Evolutionary conservation across 1,140 invertebrate genomes (phyloP).

Genomic region (Drosophila punjabiensis): DNA sequence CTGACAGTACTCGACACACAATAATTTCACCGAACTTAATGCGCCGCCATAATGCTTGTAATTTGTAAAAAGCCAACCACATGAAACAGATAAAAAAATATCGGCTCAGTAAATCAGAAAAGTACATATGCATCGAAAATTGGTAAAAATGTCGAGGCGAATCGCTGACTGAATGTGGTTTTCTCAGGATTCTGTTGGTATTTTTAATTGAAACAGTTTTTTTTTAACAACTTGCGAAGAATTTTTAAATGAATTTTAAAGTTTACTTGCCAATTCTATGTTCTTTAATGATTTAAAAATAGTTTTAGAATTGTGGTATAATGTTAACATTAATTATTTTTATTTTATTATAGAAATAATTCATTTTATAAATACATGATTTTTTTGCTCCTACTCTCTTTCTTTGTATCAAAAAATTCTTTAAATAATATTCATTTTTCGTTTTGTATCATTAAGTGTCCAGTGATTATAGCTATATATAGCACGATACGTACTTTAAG

Average conservation of each 20-base stretch:
- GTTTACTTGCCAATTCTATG: background rate
- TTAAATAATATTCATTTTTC: too few relatives aligned
- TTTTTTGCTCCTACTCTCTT: background rate
- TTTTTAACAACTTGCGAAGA: accelerated
- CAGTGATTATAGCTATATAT: background rate
- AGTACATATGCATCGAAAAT: background rate
- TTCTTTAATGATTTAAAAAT: background rate
- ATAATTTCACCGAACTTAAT: conserved; percentile 63
- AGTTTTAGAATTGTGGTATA: background rate
- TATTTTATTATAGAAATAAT: background rate
- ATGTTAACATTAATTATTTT: background rate
- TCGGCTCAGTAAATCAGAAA: conserved; percentile 55
- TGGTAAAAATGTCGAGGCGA: background rate
- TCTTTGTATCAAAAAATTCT: too few relatives aligned
- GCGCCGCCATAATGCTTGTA: conserved; percentile 60
- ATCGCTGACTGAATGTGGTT: background rate
- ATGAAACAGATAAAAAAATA: conserved; percentile 33
- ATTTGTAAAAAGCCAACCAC: conserved; percentile 66
- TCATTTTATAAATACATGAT: background rate
- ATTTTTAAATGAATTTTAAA: background rate
- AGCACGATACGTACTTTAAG: background rate
- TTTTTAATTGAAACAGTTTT: background rate
- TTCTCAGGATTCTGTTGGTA: background rate
- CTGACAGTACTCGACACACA: conserved; percentile 35
- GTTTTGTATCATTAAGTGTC: too few relatives aligned